phyloP scores from a whole-genome alignment of 2,113 vertebrate species.

The Parus major region DNA sequence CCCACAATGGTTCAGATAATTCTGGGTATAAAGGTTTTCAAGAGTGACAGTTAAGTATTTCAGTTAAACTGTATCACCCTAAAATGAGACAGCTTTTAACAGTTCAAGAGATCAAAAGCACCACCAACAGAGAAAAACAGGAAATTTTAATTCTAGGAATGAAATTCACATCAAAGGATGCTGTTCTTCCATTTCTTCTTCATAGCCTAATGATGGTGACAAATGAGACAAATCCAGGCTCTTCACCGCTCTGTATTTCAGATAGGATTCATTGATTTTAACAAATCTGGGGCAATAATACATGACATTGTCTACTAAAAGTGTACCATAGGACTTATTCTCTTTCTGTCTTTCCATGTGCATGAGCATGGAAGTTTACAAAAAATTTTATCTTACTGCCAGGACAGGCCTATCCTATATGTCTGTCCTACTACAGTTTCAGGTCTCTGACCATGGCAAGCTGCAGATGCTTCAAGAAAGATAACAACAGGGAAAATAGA shows the following conservation, averaged over 20 bases:
- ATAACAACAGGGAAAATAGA: background rate
- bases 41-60: background rate
- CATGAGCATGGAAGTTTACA: background rate
- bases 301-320: background rate
- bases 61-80: background rate
- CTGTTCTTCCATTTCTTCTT: background rate
- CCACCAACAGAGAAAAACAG: background rate
- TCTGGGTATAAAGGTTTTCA: background rate
- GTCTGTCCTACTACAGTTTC: background rate
- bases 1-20: background rate
- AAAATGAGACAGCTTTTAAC: background rate
- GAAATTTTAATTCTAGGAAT: background rate
- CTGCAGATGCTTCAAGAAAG: background rate
- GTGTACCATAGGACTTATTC: background rate
- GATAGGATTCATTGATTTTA: background rate
- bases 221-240: background rate
- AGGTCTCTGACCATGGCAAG: background rate
- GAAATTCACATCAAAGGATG: background rate
- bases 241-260: background rate
- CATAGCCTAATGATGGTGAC: background rate
- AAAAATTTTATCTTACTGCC: background rate
- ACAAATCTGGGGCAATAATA: background rate
- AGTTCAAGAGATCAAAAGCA: background rate
- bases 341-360: background rate
- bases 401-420: background rate